Evolutionary conservation across 2,888 invertebrate species (phyloP), one percentile per base, ranked within the genome.

Genomic region (Meiosimyza platycephala): DNA sequence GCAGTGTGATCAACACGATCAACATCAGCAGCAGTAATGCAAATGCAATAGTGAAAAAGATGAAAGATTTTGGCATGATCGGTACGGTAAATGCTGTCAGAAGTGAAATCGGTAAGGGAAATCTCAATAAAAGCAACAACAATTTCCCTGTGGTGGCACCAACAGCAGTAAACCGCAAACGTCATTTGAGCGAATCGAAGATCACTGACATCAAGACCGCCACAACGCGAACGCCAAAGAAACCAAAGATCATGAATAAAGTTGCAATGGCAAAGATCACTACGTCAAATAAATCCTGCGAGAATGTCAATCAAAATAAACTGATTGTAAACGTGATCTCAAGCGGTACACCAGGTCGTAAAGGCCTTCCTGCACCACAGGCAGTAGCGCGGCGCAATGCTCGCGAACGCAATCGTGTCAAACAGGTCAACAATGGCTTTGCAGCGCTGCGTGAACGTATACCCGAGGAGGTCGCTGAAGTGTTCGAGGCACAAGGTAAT

Each of bases 381-480:
- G 93, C 96, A 0, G 95, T 96, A 9, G 95, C 95, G 0, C 89
- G 96, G 60, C 89, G 97, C 82, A 98, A 97, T 88, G 97, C 96
- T 75, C 91, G 97, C 69, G 97, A 97, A 89, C 89, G 97, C 22
- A 97, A 97, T 87, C 90, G 97, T 74, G 97, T 97, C 12, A 95
- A 96, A 79, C 95, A 96, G 90, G 95, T 96, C 40, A 96, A 96
- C 88, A 94, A 95, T 82, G 96, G 96, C 18, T 96, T 96, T 85
- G 94, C 95, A 0, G 93, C 93, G n/a, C 88, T 96, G 1, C 90
- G 96, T 22, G 93, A 94, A 80, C 95, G 95, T 84, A 95, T 96
- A 77, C 96, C 96, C 1, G 93, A 92, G 71, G 93, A 94, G 83
- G 93, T 94, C 0, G 94, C 94, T 0, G 89, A 91, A 68, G 90